Evolutionary conservation across 2,888 invertebrate genomes (phyloP), one percentile per base, ranked within the genome.

Genomic region (Choristoneura rosaceana): DNA sequence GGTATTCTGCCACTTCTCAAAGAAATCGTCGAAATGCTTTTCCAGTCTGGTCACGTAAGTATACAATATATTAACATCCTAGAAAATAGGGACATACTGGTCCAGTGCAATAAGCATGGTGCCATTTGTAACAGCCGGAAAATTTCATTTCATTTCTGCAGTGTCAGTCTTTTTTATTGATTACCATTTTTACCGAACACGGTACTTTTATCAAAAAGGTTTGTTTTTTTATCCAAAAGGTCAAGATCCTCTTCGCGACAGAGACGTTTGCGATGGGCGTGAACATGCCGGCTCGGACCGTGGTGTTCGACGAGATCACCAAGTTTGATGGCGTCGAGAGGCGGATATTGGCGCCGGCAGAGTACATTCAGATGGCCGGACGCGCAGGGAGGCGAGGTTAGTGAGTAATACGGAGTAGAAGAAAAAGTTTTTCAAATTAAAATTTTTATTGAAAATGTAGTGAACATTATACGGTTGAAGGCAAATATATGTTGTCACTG

Each of bases 181-280:
- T 25, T 2, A 0, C 2, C 25, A 25, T 25, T 25, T 25, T 25
- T 25, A 25, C 25, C 25, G 25, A 25, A 25, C 2, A 25, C 25
- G 2, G 25, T 25, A 25, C 25, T 25, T 25, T 25, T 25, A 25
- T 25, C 25, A 25, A 25, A 25, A 25, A 25, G 25, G 25, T 38
- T 38, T 59, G n/a, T 8, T 38, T 17, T 43, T 41, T 61, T 12
- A 0, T 17, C 5, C 4, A 10, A 61, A 43, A 93, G 94, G 95
- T 95, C 2, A 93, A 98, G 96, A 95, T 99, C 63, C 92, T 99
- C 5, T 99, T 99, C 92, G 99, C 99, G 0, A 99, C 99, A 0
- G 99, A 99, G 94, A 99, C 99, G 0, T 99, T 99, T 90, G 99
- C 99, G 0, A 99, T 99, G 99, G 99, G 99, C 0, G 99, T 99